Evolutionary conservation across 2,888 invertebrate species (phyloP), one percentile per base, ranked within the genome.

Genomic region (Drosophila meridiana): DNA sequence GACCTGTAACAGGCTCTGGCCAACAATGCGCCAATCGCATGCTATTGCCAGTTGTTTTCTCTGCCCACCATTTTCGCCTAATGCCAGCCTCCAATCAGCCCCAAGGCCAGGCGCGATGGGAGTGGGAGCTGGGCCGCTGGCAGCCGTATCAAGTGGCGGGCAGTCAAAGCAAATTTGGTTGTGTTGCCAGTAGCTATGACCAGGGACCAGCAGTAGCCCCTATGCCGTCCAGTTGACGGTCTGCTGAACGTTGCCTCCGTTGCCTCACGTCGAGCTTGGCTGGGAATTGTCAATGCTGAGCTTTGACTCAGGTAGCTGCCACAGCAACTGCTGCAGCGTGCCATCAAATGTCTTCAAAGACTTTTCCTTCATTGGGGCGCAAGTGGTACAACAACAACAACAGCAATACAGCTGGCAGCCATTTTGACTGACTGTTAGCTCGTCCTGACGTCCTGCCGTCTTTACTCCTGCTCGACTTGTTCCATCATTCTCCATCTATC

Each of bases 341-440:
- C 69, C 64, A 48, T 71, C 67, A 66, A 80, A 80, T 53, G 75
- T 83, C 81, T 80, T 83, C 81, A 83, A 82, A 83, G 83, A 83
- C 80, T 84, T 87, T 73, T 75, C 52, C 79, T 71, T 77, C 68
- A 79, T 79, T 82, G 82, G 74, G 79, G 72, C 53, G 58, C 61
- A 66, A 69, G 78, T 57, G 62, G 62, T 45, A 58, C 59, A 67
- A 45, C 40, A 56, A 7, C 48, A 58, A 40, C 47, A 48, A 9
- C 52, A 38, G 13, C 20, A 48, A 58, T 60, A 40, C 2, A 28
- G 67, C 69, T 78, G 87, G 78, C 83, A 83, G 87, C 83, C 83
- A 84, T 84, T 86, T 84, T 84, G 86, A 84, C 78, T 88, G 83
- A 84, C 83, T 82, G 87, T 63, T 67, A 56, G 69, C 52, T 74